Percentiles rank a stretch among this genome's conserved stretches.
These are phyloP conservation scores for Morpho deidamia DNA, from an alignment of 2,888 invertebrate genomes.

Conservation along the genomic window DNA sequence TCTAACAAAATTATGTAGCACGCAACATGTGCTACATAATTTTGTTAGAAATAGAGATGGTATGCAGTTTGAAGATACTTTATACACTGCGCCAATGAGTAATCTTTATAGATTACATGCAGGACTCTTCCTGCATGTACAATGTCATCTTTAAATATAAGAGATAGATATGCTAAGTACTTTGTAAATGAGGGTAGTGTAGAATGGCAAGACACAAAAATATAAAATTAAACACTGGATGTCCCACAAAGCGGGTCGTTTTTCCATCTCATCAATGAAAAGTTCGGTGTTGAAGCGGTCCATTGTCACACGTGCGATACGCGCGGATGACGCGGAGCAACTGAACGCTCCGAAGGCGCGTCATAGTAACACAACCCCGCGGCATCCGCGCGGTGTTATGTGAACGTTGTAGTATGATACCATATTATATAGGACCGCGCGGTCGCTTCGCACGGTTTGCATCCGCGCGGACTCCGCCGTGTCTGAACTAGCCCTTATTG, in stretches of 20 bases:
- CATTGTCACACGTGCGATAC: slow-evolving; percentile 15
- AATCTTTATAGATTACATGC: slow-evolving; percentile 27
- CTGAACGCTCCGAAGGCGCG: slow-evolving; percentile 27
- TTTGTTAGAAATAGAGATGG: slow-evolving; percentile 31
- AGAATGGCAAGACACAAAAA: background rate
- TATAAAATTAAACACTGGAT: slow-evolving; percentile 15
- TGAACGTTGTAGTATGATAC: too few relatives aligned
- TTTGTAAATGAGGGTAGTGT: background rate
- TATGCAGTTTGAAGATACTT: slow-evolving; percentile 14
- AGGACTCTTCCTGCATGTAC: too few relatives aligned
- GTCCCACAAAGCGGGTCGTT: slow-evolving; percentile 28
- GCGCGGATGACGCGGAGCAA: slow-evolving; percentile 22
- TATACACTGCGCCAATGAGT: slow-evolving; percentile 19
- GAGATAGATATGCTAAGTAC: slow-evolving; percentile 27
- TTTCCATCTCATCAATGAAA: background rate
- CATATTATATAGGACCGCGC: too few relatives aligned
- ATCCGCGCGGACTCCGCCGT: too few relatives aligned
- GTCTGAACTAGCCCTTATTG: background rate
- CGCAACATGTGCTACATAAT: slow-evolving; percentile 27
- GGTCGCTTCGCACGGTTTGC: too few relatives aligned
- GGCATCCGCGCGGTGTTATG: too few relatives aligned
- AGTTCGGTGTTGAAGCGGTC: background rate
- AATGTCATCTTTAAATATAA: slow-evolving; percentile 26
- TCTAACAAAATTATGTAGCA: slow-evolving; percentile 28
- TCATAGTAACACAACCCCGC: slow-evolving; percentile 5